Conservation (phyloP, 2,113 vertebrate species). For the Opisthocomus hoazin region DNA sequence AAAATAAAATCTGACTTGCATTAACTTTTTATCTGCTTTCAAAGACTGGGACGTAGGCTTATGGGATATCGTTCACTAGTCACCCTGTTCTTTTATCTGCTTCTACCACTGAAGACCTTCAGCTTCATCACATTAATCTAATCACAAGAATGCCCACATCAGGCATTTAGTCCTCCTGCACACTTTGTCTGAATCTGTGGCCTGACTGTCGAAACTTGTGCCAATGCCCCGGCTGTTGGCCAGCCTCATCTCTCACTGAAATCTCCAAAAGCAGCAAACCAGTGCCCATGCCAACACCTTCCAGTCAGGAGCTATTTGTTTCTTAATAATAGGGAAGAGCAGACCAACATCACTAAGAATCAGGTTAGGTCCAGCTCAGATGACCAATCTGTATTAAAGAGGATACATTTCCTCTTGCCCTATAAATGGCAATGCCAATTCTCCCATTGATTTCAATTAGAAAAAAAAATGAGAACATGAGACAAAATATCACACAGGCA, state of each 20-base stretch:
- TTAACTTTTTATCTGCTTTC: not conserved
- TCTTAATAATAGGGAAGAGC: not conserved
- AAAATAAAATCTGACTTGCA: not conserved
- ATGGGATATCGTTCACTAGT: not conserved
- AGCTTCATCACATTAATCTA: not conserved
- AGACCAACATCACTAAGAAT: not conserved
- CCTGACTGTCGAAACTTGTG: not conserved
- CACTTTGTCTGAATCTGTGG: not conserved
- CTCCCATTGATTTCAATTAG: not conserved
- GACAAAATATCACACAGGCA: not conserved
- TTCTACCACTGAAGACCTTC: not conserved
- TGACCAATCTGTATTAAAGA: not conserved
- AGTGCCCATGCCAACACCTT: not conserved
- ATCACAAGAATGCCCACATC: not conserved
- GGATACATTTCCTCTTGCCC: not conserved
- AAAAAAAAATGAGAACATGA: not conserved
- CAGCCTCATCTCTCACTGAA: not conserved
- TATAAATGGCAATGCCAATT: not conserved
- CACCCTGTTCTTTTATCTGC: not conserved
- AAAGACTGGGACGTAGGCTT: not conserved
- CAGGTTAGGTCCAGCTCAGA: not conserved
- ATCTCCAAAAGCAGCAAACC: not conserved
- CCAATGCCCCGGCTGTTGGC: not conserved
- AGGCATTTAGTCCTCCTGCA: not conserved
- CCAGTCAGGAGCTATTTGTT: not conserved